Evolutionary conservation across 2,113 vertebrate genomes (phyloP).

Genomic region (Cyanoramphus novaezelandiae): DNA sequence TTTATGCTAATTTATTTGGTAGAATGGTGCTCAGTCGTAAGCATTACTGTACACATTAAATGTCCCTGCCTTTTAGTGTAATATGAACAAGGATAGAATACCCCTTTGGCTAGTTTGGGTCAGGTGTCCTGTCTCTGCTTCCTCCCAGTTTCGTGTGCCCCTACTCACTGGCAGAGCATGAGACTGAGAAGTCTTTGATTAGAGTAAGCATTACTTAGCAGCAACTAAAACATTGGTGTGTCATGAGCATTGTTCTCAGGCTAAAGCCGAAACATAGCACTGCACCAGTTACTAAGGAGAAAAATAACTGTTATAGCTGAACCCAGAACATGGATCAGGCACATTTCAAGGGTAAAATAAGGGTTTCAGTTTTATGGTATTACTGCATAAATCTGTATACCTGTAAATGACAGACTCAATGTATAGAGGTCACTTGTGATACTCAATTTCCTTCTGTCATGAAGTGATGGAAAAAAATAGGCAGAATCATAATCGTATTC

Average conservation of each 20-base stretch:
- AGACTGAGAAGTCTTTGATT: not conserved
- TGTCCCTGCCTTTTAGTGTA: not conserved
- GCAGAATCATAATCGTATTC: not conserved
- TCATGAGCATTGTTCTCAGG: not conserved
- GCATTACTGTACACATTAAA: not conserved
- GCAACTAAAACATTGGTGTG: not conserved
- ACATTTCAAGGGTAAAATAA: not conserved
- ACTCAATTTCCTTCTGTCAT: not conserved
- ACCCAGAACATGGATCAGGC: not conserved
- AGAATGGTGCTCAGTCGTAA: not conserved
- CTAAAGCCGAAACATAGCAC: not conserved
- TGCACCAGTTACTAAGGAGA: not conserved
- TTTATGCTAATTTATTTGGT: not conserved
- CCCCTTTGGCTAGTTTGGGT: not conserved
- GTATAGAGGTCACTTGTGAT: not conserved
- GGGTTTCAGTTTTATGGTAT: not conserved
- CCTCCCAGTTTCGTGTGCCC: not conserved
- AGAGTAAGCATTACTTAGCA: not conserved
- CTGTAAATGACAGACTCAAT: not conserved
- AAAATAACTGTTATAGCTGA: not conserved
- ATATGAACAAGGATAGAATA: not conserved
- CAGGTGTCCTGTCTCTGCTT: not conserved
- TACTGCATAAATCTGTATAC: not conserved
- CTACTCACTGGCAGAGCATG: not conserved
- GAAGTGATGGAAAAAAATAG: not conserved